A percentile compares a stretch with the other conserved stretches of the same genome.
Evolutionary conservation across 2,797 vertebrate species (phyloP).

Genomic region (Salarias fasciatus): DNA sequence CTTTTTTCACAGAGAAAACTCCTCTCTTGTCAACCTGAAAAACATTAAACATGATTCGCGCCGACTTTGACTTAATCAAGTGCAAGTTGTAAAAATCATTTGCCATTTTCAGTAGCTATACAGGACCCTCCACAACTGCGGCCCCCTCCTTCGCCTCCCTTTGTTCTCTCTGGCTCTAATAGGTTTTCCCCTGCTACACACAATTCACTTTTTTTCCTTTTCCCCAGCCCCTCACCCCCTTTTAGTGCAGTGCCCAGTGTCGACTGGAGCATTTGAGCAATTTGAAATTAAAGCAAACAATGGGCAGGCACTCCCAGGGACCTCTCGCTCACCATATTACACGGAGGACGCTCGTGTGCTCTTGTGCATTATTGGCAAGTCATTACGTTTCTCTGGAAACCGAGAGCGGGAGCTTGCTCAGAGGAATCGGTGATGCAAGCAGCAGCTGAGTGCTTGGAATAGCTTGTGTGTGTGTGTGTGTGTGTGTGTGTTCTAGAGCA

Average conservation of each 20-base stretch:
- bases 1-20: constrained; percentile 40
- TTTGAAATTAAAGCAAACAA: constrained; percentile 87
- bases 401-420: constrained; percentile 71
- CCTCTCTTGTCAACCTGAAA: constrained; percentile 49
- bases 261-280: constrained; percentile 85
- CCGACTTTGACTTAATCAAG: constrained; percentile 76
- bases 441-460: constrained; percentile 80
- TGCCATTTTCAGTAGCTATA: constrained; percentile 78
- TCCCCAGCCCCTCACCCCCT: constrained; percentile 65
- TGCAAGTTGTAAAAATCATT: constrained; percentile 79
- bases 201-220: constrained; percentile 75
- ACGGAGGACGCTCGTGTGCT: constrained; percentile 83
- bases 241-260: constrained; percentile 81
- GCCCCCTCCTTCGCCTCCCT: constrained; percentile 75
- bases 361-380: constrained; percentile 84
- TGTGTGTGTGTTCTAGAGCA: constrained; percentile 60
- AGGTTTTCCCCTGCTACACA: constrained; percentile 82
- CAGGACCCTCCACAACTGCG: constrained; percentile 67
- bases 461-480: constrained; percentile 39
- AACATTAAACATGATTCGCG: constrained; percentile 52
- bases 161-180: constrained; percentile 83
- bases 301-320: constrained; percentile 82
- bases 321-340: constrained; percentile 84
- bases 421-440: constrained; percentile 79
- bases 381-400: constrained; percentile 87